Conservation (phyloP, 2,797 vertebrate species). For the Pseudochromis fuscus region DNA sequence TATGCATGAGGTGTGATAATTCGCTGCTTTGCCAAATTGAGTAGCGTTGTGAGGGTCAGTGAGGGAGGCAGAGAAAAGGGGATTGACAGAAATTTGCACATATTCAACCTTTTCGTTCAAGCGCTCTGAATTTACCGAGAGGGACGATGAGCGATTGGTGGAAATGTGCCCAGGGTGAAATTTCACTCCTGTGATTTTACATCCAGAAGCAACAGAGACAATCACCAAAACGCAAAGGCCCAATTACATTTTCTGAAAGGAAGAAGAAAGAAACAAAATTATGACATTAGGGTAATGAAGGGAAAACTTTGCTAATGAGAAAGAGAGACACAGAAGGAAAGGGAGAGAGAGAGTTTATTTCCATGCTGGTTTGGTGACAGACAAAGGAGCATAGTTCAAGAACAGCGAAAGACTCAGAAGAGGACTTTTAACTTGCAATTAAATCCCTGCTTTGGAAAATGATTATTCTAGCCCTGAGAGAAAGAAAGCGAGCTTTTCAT, state of each 20-base stretch:
- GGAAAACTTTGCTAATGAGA: conserved; percentile 79
- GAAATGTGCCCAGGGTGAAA: conserved; percentile 62
- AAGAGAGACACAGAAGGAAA: conserved; percentile 51
- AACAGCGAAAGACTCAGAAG: conserved; percentile 67
- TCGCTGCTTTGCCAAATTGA: conserved; percentile 26
- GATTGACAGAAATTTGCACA: conserved; percentile 34
- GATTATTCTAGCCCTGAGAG: conserved; percentile 65
- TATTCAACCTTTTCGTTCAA: conserved; percentile 52
- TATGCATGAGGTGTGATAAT: conserved; percentile 34
- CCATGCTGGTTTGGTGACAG: conserved; percentile 61
- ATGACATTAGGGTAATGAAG: conserved; percentile 81
- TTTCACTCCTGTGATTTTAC: conserved; percentile 64
- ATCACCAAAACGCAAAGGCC: conserved; percentile 67
- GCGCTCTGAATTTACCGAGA: conserved; percentile 48
- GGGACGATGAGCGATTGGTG: conserved; percentile 55
- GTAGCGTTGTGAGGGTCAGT: conserved; percentile 42
- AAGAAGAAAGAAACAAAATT: conserved; percentile 70
- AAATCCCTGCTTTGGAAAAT: conserved; percentile 70
- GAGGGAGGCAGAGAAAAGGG: conserved; percentile 9
- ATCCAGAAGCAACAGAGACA: conserved; percentile 58
- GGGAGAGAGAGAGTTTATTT: conserved; percentile 51
- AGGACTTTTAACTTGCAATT: conserved; percentile 80
- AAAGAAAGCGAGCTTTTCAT: conserved; percentile 62
- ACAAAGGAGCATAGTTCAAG: conserved; percentile 78
- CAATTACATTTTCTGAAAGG: conserved; percentile 74